A percentile compares a stretch with the other conserved stretches of the same genome.
phyloP scores from a whole-genome alignment of 1,140 invertebrate species.

The Limonius californicus region DNA sequence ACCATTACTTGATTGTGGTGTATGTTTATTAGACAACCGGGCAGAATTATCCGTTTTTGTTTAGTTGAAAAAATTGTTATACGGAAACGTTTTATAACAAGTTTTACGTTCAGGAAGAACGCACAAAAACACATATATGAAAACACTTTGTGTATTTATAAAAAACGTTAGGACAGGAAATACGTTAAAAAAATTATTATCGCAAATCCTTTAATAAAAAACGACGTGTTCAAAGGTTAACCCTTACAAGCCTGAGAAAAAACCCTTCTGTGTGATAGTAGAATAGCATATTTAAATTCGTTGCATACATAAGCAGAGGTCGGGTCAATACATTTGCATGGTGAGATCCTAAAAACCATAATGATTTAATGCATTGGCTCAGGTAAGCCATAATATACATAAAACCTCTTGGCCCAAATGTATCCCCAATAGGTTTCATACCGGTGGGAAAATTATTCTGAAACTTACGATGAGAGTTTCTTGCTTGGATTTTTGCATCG shows the following conservation, averaged over 20 bases:
- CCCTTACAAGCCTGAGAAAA: slow-evolving; percentile 40
- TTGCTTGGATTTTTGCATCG: slow-evolving; percentile 18
- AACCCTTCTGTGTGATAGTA: slow-evolving; percentile 31
- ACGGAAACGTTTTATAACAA: too few relatives aligned
- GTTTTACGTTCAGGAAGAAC: too few relatives aligned
- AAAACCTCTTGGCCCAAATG: slow-evolving; percentile 20
- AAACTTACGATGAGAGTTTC: slow-evolving; percentile 7
- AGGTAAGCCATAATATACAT: slow-evolving; percentile 32
- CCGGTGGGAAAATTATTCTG: not conserved
- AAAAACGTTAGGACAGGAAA: slow-evolving; percentile 17
- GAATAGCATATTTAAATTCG: slow-evolving; percentile 39
- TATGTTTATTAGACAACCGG: too few relatives aligned
- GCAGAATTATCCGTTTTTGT: too few relatives aligned
- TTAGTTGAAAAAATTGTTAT: too few relatives aligned
- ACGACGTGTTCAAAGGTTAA: slow-evolving; percentile 23
- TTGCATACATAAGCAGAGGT: slow-evolving; percentile 39
- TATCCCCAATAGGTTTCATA: slow-evolving; percentile 4
- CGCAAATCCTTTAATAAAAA: slow-evolving; percentile 15
- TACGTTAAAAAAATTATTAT: slow-evolving; percentile 27
- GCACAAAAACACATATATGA: too few relatives aligned
- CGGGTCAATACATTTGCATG: slow-evolving; percentile 40
- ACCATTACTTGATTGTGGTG: too few relatives aligned
- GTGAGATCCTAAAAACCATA: slow-evolving; percentile 36
- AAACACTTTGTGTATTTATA: not conserved
- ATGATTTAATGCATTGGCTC: slow-evolving; percentile 36